phyloP scores from a whole-genome alignment of 2,797 vertebrate species.

The Loriculus beryllinus region DNA sequence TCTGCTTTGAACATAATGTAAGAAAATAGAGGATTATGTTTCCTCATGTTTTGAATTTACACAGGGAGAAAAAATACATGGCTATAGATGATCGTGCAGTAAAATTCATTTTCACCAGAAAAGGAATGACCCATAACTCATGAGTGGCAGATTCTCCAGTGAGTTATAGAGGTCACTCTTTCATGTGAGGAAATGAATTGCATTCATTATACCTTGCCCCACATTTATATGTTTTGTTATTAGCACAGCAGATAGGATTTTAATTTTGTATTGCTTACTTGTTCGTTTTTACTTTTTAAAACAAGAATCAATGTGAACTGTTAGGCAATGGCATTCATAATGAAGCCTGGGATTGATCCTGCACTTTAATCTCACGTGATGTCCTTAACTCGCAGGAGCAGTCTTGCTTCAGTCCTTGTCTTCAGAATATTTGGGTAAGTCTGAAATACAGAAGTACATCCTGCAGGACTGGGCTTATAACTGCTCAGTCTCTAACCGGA shows the following conservation, averaged over 20 bases:
- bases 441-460: background rate
- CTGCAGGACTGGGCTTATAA: background rate
- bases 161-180: constrained; percentile 77
- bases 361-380: background rate
- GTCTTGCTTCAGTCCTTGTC: background rate
- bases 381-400: background rate
- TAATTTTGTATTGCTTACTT: constrained; percentile 68
- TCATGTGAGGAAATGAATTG: constrained; percentile 73
- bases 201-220: constrained; percentile 68
- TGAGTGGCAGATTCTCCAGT: constrained; percentile 69
- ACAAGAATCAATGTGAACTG: constrained; percentile 35
- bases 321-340: constrained; percentile 28
- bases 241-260: constrained; percentile 64
- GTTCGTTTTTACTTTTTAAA: constrained; percentile 55
- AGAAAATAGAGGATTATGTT: constrained; percentile 26
- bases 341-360: background rate
- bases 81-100: constrained; percentile 14
- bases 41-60: constrained; percentile 67
- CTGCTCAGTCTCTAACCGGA: background rate
- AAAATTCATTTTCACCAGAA: constrained; percentile 77
- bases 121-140: constrained; percentile 78
- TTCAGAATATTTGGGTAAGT: background rate
- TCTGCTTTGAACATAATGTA: background rate
- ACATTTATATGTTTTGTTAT: constrained; percentile 70
- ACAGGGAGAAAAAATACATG: constrained; percentile 55